Conservation (phyloP, 2,113 vertebrate species). For the Callionymus lyra region DNA sequence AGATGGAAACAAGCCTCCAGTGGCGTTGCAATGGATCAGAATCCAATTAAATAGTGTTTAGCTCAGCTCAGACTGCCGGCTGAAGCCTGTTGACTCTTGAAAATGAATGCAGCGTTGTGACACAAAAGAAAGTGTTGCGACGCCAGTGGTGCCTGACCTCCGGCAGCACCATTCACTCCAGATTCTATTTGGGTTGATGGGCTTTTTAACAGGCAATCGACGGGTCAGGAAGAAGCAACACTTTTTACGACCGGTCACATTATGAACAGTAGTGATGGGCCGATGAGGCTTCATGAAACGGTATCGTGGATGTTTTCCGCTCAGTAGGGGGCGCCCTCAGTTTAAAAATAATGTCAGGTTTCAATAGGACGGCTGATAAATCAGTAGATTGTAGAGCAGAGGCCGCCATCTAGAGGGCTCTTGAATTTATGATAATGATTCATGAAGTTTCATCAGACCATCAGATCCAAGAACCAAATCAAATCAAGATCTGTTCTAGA, state of each 20-base stretch:
- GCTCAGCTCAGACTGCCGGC: constrained; percentile 61
- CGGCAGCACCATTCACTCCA: constrained; percentile 21
- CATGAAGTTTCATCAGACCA: no score
- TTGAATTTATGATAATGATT: no score
- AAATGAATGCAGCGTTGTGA: constrained; percentile 67
- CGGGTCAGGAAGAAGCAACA: constrained; percentile 16
- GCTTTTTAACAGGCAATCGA: constrained; percentile 29
- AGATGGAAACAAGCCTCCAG: constrained; percentile 54
- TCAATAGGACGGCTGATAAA: no score
- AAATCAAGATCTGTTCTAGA: no score
- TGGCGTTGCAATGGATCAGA: constrained; percentile 61
- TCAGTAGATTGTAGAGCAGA: no score
- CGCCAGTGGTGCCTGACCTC: constrained; percentile 42
- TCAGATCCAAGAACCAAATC: no score
- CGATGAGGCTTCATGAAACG: no score
- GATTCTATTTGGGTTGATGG: constrained; percentile 34
- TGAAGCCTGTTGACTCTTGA: constrained; percentile 70
- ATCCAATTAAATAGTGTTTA: constrained; percentile 74
- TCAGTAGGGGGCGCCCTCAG: no score
- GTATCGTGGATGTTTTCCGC: no score
- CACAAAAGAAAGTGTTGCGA: constrained; percentile 52
- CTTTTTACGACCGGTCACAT: background rate
- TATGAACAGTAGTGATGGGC: no score
- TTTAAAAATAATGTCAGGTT: no score
- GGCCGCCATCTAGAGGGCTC: no score